Base-by-base conservation (phyloP, 1,140 invertebrate genomes). In the Habropoda laboriosa region DNA sequence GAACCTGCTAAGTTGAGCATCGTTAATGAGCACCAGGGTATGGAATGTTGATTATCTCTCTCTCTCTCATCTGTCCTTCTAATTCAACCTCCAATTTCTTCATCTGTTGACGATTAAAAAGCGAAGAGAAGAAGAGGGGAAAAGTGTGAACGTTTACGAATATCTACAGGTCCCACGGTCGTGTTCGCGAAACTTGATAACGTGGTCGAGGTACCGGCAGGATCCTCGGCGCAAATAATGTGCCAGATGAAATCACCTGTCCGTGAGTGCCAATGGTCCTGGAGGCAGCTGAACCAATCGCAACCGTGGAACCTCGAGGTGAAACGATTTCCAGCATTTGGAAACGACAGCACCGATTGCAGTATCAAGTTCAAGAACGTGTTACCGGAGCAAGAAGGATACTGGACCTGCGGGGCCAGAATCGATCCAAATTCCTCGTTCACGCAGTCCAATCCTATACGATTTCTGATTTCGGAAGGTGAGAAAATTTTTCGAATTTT, bases 241-340 rank as follows among this genome's bases (percentile, higher is more conserved):
- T 93, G 93, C 45, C 85, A 87, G 49, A 89, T 90, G 27, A 87
- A 83, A 64, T 87, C 76, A 32, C 77, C 89, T 18, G 91, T 93
- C 16, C 86, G 88, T 67, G 92, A 92, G 74, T 93, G 93, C 47
- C 91, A 92, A 68, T 93, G 93, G 93, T 91, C 90, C 67, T 93
- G 92, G 92, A 89, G 92, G 49, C 89, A 90, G 40, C 81, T 93
- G 13, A 91, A 93, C 76, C 91, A 93, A 78, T 89, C 91, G 2
- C 87, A 93, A 72, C 86, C 90, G 40, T 91, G 89, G 89, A 91
- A 92, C 77, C 81, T 92, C 57, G 91, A 92, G 66, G 87, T 93
- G 64, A 92, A 92, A 63, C 90, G 89, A 68, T 93, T 92, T 66
- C 86, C 91, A 60, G 89, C 91, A 35, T 92, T 92, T 21, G 93